These are phyloP conservation scores for Potamarius usumacintae DNA, from an alignment of 2,113 vertebrate species.

Conservation along the genomic window DNA sequence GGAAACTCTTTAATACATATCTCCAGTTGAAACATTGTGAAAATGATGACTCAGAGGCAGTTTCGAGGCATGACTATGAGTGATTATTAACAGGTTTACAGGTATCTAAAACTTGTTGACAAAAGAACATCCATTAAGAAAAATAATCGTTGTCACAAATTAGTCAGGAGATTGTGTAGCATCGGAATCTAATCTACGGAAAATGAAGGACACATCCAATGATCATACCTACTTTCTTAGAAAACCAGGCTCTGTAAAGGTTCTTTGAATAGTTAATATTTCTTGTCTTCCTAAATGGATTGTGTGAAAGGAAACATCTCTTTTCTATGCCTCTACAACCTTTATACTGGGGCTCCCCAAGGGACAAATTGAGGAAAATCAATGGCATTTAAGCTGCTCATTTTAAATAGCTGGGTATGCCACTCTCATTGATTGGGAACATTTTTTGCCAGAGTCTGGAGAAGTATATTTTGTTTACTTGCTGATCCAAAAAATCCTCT, in stretches of 20 bases:
- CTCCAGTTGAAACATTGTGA: background rate
- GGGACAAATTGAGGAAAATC: background rate
- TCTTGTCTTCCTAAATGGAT: background rate
- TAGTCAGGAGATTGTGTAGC: background rate
- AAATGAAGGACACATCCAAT: background rate
- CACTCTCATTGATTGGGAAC: background rate
- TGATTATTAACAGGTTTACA: background rate
- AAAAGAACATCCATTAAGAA: background rate
- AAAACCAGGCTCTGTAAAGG: background rate
- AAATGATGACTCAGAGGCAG: background rate
- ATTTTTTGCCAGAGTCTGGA: background rate
- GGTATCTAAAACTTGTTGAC: background rate
- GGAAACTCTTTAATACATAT: background rate
- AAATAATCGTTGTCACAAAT: background rate
- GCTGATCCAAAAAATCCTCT: background rate
- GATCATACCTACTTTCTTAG: background rate
- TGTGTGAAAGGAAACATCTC: background rate
- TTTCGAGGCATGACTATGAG: background rate
- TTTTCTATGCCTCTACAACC: background rate
- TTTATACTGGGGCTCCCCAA: background rate
- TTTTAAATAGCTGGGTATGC: background rate
- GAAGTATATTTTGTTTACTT: background rate
- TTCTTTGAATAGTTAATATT: background rate
- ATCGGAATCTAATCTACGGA: background rate
- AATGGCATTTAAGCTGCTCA: background rate